Percentiles rank a stretch among this genome's conserved stretches.
These are phyloP conservation scores for Natrix natrix DNA, from an alignment of 2,797 vertebrate genomes.

Conservation along the genomic window DNA sequence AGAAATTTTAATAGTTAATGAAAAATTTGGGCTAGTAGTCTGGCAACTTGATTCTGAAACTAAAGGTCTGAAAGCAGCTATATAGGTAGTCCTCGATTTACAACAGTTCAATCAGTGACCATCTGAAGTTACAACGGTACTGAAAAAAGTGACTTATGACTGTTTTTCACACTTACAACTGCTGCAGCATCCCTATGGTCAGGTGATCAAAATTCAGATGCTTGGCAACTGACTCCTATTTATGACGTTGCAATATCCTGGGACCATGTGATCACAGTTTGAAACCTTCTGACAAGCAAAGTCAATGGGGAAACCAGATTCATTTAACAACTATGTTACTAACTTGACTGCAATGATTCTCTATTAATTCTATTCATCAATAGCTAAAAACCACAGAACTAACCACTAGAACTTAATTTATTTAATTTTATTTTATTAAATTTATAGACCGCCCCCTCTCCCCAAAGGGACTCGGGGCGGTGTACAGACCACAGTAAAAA, in stretches of 20 bases:
- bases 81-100: background rate
- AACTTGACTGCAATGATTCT: background rate
- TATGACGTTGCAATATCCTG: background rate
- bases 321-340: background rate
- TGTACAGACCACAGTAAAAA: too few relatives aligned
- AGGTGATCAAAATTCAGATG: background rate
- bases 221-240: background rate
- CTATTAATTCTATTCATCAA: background rate
- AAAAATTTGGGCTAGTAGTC: background rate
- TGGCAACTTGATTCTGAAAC: slow-evolving; percentile 18
- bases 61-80: background rate
- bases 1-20: background rate
- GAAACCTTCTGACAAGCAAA: background rate
- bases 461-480: too few relatives aligned
- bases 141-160: background rate
- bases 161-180: background rate
- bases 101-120: background rate
- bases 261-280: background rate
- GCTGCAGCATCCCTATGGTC: background rate
- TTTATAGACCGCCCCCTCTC: too few relatives aligned
- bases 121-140: background rate
- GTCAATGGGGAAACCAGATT: background rate
- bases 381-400: background rate
- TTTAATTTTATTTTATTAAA: too few relatives aligned
- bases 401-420: background rate